Percentiles rank a stretch among this genome's conserved stretches.
These are phyloP conservation scores for Pseudeuparius sepicola DNA, from an alignment of 2,888 invertebrate genomes.

Conservation along the genomic window DNA sequence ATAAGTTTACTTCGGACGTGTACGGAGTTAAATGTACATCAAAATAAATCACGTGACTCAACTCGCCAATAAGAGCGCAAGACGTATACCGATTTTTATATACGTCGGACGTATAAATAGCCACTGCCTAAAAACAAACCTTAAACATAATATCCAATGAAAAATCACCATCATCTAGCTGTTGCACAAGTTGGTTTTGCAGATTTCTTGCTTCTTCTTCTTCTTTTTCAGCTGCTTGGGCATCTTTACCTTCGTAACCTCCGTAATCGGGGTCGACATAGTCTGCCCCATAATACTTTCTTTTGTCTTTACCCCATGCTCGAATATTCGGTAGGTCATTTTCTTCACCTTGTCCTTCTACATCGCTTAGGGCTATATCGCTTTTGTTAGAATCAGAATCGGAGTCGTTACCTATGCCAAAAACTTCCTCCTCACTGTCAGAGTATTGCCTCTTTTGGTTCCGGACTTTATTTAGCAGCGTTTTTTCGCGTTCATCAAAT, in stretches of 20 bases:
- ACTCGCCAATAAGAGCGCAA: no score
- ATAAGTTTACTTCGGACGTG: no score
- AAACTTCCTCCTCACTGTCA: slow-evolving; percentile 48
- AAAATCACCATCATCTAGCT: slow-evolving; percentile 61
- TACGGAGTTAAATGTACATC: no score
- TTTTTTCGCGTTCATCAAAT: slow-evolving; percentile 55
- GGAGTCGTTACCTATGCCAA: slow-evolving; percentile 42
- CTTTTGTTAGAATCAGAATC: slow-evolving; percentile 44
- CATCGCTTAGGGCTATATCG: slow-evolving; percentile 57
- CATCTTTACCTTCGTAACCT: slow-evolving; percentile 52
- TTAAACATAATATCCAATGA: slow-evolving; percentile 23
- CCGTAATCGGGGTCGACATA: slow-evolving; percentile 82
- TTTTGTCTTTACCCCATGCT: slow-evolving; percentile 82
- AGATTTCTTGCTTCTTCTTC: slow-evolving; percentile 76
- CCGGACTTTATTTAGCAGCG: slow-evolving; percentile 50
- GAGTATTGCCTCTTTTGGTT: slow-evolving; percentile 44
- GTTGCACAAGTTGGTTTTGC: slow-evolving; percentile 64
- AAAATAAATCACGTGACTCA: no score
- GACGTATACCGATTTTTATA: no score
- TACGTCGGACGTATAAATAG: no score
- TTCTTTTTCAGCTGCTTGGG: slow-evolving; percentile 67
- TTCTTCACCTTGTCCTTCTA: slow-evolving; percentile 62
- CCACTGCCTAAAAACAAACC: no score
- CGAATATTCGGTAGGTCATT: slow-evolving; percentile 66
- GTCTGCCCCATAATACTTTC: slow-evolving; percentile 75